Percentiles rank a stretch among this genome's conserved stretches.
These are phyloP conservation scores for Anhinga rufa DNA, from an alignment of 2,113 vertebrate species.

Conservation along the genomic window DNA sequence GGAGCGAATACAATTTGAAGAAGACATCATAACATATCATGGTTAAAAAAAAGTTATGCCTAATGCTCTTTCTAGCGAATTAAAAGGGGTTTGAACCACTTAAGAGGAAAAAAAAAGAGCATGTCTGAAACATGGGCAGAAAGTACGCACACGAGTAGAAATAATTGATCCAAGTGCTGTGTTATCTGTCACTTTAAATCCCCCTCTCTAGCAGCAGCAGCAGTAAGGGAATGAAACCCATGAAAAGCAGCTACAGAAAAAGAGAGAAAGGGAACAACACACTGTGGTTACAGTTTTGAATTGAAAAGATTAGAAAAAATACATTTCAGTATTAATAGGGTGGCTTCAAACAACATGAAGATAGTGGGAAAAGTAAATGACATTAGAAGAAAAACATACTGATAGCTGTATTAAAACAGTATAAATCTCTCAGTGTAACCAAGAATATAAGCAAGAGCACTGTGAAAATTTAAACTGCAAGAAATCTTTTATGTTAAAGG, in stretches of 20 bases:
- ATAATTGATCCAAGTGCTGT: not conserved
- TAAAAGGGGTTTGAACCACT: constrained; percentile 21
- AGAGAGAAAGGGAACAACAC: not conserved
- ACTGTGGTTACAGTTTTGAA: not conserved
- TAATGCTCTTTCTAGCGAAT: not conserved
- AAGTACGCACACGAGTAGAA: not conserved
- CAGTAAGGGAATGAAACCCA: not conserved
- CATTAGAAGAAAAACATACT: not conserved
- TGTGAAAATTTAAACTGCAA: not conserved
- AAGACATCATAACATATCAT: constrained; percentile 27
- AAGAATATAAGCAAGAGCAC: not conserved
- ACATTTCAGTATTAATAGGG: not conserved
- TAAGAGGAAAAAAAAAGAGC: not conserved
- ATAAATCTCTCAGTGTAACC: not conserved
- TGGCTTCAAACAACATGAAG: not conserved
- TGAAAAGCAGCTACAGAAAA: not conserved
- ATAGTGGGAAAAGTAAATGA: not conserved
- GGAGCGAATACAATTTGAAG: constrained; percentile 17
- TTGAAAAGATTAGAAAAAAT: not conserved
- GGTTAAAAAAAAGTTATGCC: not conserved
- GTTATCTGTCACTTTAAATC: constrained; percentile 42
- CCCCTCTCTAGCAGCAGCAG: not conserved
- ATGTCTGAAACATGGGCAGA: not conserved
- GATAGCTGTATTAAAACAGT: not conserved
- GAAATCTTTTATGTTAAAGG: not conserved